phyloP scores from a whole-genome alignment of 1,140 invertebrate species.

The Tetranychus cinnabarinus region DNA sequence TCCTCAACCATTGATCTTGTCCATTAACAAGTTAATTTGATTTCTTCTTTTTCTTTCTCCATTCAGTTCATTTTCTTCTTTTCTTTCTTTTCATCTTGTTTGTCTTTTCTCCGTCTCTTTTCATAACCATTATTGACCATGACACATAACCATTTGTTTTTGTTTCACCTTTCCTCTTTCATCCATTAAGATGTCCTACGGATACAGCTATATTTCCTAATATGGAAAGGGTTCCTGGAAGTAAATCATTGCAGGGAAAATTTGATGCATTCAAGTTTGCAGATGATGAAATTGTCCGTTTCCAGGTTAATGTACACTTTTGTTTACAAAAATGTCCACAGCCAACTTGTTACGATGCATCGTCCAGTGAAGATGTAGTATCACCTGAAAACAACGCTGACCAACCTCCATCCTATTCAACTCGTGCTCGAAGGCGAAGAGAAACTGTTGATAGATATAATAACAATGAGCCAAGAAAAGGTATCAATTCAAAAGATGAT shows the following conservation, averaged over 20 bases:
- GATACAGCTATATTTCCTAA: slow-evolving; percentile 28
- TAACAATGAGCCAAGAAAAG: background rate
- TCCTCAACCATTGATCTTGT: no score
- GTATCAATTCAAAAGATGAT: background rate
- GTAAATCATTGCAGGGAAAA: slow-evolving; percentile 14
- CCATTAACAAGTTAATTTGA: no score
- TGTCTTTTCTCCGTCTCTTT: no score
- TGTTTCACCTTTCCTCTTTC: background rate
- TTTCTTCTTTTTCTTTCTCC: no score
- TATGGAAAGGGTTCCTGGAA: slow-evolving; percentile 20
- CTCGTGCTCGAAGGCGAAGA: background rate
- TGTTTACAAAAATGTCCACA: slow-evolving; percentile 32
- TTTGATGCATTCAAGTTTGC: slow-evolving; percentile 38
- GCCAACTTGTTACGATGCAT: slow-evolving; percentile 21
- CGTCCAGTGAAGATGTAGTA: background rate
- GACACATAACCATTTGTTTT: slow-evolving; percentile 14
- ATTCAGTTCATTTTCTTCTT: no score
- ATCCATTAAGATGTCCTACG: slow-evolving; percentile 22
- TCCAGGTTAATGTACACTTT: slow-evolving; percentile 39
- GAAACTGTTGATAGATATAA: background rate
- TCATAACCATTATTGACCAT: no score
- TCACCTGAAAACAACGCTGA: background rate
- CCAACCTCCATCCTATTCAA: background rate
- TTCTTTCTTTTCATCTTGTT: no score
- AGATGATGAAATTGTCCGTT: slow-evolving; percentile 36